Evolutionary conservation across 2,797 vertebrate species (phyloP), one percentile per base, ranked within the genome.

Genomic region (Buphagus erythrorhynchus): DNA sequence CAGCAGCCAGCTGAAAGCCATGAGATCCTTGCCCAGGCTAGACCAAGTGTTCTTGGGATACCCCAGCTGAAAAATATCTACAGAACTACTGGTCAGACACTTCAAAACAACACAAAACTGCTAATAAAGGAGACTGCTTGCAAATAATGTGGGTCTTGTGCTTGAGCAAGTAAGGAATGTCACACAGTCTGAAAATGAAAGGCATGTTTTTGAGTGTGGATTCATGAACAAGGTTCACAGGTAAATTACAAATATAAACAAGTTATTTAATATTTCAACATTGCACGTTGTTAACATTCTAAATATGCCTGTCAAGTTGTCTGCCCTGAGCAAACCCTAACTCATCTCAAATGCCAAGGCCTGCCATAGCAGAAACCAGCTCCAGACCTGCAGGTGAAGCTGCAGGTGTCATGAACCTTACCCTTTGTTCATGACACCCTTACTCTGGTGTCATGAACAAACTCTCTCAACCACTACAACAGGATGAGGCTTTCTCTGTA

Each of bases 1-100:
- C 62, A 78, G 77, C 46, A 94, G 59, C 71, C 80, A 86, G 54
- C 65, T 65, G 62, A 86, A 83, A 86, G 29, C 2, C 5, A 51
- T 31, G 74, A 59, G 36, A 38, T 45, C 65, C 28, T 67, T 18
- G 19, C 49, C 73, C 9, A 2, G 40, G 38, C 26, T 46, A 81
- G 36, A n/a, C 7, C 12, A 45, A 82, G n/a, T 2, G 17, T 22
- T 83, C 67, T 54, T 54, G 49, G 43, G 65, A 84, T 7, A 87
- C 18, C 33, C 15, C 29, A 69, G 8, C 28, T 35, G 62, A 83
- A 78, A 58, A 88, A 52, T 13, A 81, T 42, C 57, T 62, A 88
- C 6, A 49, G 21, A 81, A 58, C 17, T 31, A 40, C 35, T 83
- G 2, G 2, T 16, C 13, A 43, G 40, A 49, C n/a, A 36, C 51